A percentile compares a stretch with the other conserved stretches of the same genome.
These are phyloP conservation scores for Aphidoletes aphidimyza DNA, from an alignment of 2,888 invertebrate species.

Conservation along the genomic window DNA sequence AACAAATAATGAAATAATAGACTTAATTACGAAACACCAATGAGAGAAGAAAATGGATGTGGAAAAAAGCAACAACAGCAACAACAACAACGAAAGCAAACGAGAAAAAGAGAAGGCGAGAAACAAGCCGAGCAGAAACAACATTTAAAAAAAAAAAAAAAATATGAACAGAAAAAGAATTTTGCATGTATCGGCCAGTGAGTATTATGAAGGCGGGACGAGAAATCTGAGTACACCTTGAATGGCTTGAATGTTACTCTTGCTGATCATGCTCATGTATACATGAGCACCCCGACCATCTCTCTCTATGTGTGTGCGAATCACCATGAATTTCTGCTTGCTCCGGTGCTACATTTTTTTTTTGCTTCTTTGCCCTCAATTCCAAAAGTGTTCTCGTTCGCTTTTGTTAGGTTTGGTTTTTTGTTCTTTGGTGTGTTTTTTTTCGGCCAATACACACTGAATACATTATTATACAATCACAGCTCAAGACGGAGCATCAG, in stretches of 20 bases:
- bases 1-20: conserved; percentile 51
- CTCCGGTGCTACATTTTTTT: background rate
- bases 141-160: background rate
- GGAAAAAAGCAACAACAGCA: background rate
- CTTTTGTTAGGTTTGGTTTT: background rate
- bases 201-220: conserved; percentile 40
- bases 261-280: conserved; percentile 19
- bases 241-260: too few species aligned
- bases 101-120: background rate
- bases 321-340: background rate
- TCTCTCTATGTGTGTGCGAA: background rate
- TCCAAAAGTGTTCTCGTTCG: conserved; percentile 20
- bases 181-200: conserved; percentile 46
- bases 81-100: background rate
- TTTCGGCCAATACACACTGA: conserved; percentile 13
- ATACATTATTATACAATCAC: conserved; percentile 28
- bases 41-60: conserved; percentile 8
- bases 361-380: background rate
- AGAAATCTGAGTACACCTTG: conserved; percentile 46
- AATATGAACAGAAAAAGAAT: background rate
- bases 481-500: background rate
- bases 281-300: background rate
- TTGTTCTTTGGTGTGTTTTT: background rate
- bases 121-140: too few species aligned
- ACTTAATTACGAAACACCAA: conserved; percentile 43